Base-by-base conservation (phyloP, 2,888 invertebrate species). In the Aphelenchoides bicaudatus region DNA sequence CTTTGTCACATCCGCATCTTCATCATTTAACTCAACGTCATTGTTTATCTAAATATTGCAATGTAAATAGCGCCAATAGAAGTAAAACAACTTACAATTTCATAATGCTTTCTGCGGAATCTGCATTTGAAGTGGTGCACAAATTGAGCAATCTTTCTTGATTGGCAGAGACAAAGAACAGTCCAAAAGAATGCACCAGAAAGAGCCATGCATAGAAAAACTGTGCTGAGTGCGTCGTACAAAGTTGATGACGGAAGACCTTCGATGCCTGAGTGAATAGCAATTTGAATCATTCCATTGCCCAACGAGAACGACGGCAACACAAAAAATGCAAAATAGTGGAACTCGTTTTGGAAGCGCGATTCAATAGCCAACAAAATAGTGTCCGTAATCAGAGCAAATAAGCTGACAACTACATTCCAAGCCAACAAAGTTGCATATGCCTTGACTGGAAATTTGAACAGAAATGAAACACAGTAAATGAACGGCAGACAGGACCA, bases 381-480 rank as follows among this genome's bases (percentile, higher is more conserved):
- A 48, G 50, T 25, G 27, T 62, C 47, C 39, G 58, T 39, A 28
- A 61, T 25, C n/a, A 60, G 21, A 21, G 68, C 69, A 31, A 61
- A 39, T 29, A 60, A 49, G 2, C 64, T 58, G 8, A 69, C 61
- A 8, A 71, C 54, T 6, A 68, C 64, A 51, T 70, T 70, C 67
- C 70, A 73, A 19, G 64, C 63, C 19, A 71, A 50, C 23, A 74
- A 52, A 10, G 66, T 54, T 6, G 67, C 62, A 52, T 65, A 67
- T 16, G 73, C 70, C 28, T 54, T 52, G 2, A 56, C 51, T 6
- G 63, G 56, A 0, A 72, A 72, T 29, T 56, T 47, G 64, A 76
- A 77, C 1, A 76, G 46, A 59, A 71, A 75, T 0, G 73, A 73
- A 8, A 65, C 62, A 8, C 70, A 66, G 50, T 74, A 76, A 39